These are phyloP conservation scores for Carduelis carduelis DNA, from an alignment of 2,797 vertebrate genomes.

Conservation along the genomic window DNA sequence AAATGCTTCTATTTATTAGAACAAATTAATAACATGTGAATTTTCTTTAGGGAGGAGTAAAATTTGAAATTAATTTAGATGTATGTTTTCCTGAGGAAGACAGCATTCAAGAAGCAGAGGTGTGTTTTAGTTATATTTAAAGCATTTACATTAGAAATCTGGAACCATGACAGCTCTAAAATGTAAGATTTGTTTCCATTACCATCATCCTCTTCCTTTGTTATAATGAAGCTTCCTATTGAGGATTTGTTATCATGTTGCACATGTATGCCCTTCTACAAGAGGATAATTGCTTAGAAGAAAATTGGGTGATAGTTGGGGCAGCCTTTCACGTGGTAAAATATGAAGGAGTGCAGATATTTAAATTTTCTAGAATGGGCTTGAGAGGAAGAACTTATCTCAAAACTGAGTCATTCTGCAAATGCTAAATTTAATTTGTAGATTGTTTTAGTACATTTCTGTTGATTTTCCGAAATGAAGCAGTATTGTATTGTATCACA, in stretches of 20 bases:
- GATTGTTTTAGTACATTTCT: background rate
- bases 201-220: background rate
- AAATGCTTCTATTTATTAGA: background rate
- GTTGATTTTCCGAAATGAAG: background rate
- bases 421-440: background rate
- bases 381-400: background rate
- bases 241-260: background rate
- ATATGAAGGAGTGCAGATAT: background rate
- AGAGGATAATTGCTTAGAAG: background rate
- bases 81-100: constrained; percentile 51
- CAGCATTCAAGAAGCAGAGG: constrained; percentile 39
- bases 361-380: background rate
- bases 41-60: constrained; percentile 79
- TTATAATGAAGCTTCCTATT: background rate
- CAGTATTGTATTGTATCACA: background rate
- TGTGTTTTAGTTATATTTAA: background rate
- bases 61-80: constrained; percentile 87
- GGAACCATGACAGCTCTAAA: background rate
- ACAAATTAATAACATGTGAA: background rate
- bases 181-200: background rate
- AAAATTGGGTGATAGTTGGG: background rate
- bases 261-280: background rate
- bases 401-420: background rate
- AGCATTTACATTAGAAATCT: background rate
- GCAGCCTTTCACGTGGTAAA: background rate